Conservation (phyloP, 1,140 invertebrate species). For the Dendroctonus ponderosae region DNA sequence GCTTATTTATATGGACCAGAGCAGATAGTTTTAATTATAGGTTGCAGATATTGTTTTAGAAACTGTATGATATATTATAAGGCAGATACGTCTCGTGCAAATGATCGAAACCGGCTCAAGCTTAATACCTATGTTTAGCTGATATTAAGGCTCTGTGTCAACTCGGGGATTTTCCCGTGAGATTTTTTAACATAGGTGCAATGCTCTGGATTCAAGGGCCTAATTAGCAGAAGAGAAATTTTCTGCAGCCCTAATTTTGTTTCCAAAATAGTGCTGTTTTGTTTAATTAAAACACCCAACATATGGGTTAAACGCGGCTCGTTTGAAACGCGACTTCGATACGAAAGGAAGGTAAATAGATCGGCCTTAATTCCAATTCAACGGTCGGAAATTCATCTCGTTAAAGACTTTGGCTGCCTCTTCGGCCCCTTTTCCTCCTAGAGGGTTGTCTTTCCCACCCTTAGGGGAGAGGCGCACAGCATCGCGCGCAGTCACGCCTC, state of each 20-base stretch:
- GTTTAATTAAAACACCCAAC: not conserved
- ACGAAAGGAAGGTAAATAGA: too few species aligned
- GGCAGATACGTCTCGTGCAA: slow-evolving; percentile 24
- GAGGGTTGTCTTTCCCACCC: slow-evolving; percentile 27
- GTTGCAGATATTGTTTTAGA: slow-evolving; percentile 31
- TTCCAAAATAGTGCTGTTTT: not conserved
- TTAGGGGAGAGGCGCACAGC: slow-evolving; percentile 39
- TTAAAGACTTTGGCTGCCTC: slow-evolving; percentile 3
- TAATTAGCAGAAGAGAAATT: too few species aligned
- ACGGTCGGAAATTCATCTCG: slow-evolving; percentile 9
- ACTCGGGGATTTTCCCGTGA: not conserved
- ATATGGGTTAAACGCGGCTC: not conserved
- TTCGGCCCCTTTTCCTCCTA: slow-evolving; percentile 13
- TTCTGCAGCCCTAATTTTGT: too few species aligned
- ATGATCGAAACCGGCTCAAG: slow-evolving; percentile 4
- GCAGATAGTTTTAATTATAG: slow-evolving; percentile 32
- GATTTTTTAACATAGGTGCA: too few species aligned
- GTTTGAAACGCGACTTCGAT: too few species aligned
- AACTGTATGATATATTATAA: slow-evolving; percentile 27
- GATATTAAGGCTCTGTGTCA: slow-evolving; percentile 12
- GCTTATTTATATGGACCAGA: slow-evolving; percentile 21
- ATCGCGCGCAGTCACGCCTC: slow-evolving; percentile 44
- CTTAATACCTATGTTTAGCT: slow-evolving; percentile 23
- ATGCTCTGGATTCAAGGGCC: too few species aligned
- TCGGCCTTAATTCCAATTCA: slow-evolving; percentile 1